Percentiles rank a stretch among this genome's conserved stretches.
Conservation (phyloP, 2,888 invertebrate genomes). For the Carterocephalus palaemon region DNA sequence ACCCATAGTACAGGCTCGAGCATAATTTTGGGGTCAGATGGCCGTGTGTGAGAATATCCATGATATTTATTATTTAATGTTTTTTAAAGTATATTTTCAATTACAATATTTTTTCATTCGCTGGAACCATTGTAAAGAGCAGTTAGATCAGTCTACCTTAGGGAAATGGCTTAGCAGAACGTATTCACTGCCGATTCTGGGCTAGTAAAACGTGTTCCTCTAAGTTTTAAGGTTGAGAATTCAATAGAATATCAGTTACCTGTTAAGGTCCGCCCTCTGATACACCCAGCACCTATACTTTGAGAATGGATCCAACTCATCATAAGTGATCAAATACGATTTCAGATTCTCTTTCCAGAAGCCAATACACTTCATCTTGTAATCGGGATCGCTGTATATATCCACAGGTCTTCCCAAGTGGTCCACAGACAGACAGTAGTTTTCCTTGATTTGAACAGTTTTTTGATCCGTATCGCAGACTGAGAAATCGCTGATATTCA, state of each 20-base stretch:
- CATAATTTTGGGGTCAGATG: no score
- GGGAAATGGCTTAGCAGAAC: no score
- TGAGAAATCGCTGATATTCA: conserved; percentile 96
- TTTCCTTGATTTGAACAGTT: conserved; percentile 95
- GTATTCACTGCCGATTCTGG: no score
- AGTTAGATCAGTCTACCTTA: no score
- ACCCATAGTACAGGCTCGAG: no score
- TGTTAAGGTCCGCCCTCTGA: conserved; percentile 94
- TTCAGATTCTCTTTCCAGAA: conserved; percentile 99
- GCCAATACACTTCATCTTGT: conserved; percentile 97
- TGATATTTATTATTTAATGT: no score
- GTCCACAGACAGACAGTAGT: conserved; percentile 97
- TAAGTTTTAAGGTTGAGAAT: no score
- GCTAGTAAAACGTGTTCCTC: no score
- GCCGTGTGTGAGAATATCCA: no score
- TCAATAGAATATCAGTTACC: conserved; percentile 70
- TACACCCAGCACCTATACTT: conserved; percentile 99
- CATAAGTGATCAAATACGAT: conserved; percentile 97
- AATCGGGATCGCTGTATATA: conserved; percentile 97
- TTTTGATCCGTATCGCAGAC: conserved; percentile 97
- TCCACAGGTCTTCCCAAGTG: conserved; percentile 96
- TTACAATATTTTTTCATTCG: no score
- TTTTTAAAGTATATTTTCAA: no score
- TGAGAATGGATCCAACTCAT: conserved; percentile 96
- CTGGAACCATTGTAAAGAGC: no score